Evolutionary conservation across 2,797 vertebrate genomes (phyloP).

Genomic region (Pangasius krempfi): DNA sequence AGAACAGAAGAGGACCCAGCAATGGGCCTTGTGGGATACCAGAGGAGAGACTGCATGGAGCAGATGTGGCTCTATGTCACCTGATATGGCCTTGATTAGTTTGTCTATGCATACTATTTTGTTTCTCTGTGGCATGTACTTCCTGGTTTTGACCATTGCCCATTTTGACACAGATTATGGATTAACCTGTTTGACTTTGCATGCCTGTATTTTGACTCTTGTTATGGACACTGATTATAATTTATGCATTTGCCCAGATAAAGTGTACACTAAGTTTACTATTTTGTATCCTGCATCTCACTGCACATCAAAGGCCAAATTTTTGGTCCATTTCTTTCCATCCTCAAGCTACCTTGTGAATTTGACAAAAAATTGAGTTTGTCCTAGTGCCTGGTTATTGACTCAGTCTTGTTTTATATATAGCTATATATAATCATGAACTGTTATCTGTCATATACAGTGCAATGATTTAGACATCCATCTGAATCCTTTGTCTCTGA

Average conservation of each 20-base stretch:
- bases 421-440: neutral
- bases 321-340: neutral
- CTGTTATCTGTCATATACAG: neutral
- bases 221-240: neutral
- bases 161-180: neutral
- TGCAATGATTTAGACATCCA: neutral
- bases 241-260: neutral
- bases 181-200: neutral
- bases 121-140: neutral
- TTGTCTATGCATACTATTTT: neutral
- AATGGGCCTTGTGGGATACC: neutral
- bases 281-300: neutral
- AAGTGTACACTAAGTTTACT: neutral
- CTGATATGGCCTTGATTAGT: neutral
- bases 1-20: slow-evolving; percentile 1
- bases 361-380: neutral
- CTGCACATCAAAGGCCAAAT: neutral
- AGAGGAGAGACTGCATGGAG: neutral
- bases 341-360: neutral
- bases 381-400: neutral
- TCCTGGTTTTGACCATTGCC: neutral
- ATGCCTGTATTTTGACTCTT: neutral
- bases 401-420: neutral
- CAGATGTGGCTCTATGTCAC: neutral
- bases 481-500: neutral